These are phyloP conservation scores for Euwallacea similis DNA, from an alignment of 1,140 invertebrate genomes.

Conservation along the genomic window DNA sequence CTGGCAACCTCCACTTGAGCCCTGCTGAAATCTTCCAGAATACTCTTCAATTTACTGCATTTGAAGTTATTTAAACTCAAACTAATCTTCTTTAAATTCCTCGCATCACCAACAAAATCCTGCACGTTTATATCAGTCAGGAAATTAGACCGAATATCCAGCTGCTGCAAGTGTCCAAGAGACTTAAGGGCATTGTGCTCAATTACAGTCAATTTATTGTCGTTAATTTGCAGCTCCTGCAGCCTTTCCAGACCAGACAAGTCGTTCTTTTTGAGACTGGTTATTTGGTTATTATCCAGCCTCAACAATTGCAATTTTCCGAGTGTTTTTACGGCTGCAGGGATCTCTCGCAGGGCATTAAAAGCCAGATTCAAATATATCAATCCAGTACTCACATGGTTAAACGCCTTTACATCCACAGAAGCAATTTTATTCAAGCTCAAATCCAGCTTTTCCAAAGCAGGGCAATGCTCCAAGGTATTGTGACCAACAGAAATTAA, in stretches of 20 bases:
- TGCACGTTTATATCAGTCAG: slow-evolving; percentile 29
- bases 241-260: slow-evolving; percentile 29
- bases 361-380: slow-evolving; percentile 32
- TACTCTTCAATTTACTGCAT: slow-evolving; percentile 21
- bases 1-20: slow-evolving; percentile 11
- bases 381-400: slow-evolving; percentile 5
- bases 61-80: slow-evolving; percentile 35
- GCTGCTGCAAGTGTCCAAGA: slow-evolving; percentile 22
- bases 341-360: slow-evolving; percentile 28
- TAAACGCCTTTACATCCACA: slow-evolving; percentile 33
- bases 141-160: slow-evolving; percentile 36
- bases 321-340: slow-evolving; percentile 27
- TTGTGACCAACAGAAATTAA: slow-evolving; percentile 23
- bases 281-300: slow-evolving; percentile 35
- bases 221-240: slow-evolving; percentile 20
- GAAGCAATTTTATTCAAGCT: slow-evolving; percentile 36
- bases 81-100: slow-evolving; percentile 16
- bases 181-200: slow-evolving; percentile 18
- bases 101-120: slow-evolving; percentile 13
- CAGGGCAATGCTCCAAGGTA: slow-evolving; percentile 20
- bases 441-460: slow-evolving; percentile 37
- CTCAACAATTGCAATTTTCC: slow-evolving; percentile 21
- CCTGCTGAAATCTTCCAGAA: slow-evolving; percentile 21
- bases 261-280: slow-evolving; percentile 8
- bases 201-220: slow-evolving; percentile 24